phyloP scores from a whole-genome alignment of 2,113 vertebrate species.

The Dipodomys ordii region DNA sequence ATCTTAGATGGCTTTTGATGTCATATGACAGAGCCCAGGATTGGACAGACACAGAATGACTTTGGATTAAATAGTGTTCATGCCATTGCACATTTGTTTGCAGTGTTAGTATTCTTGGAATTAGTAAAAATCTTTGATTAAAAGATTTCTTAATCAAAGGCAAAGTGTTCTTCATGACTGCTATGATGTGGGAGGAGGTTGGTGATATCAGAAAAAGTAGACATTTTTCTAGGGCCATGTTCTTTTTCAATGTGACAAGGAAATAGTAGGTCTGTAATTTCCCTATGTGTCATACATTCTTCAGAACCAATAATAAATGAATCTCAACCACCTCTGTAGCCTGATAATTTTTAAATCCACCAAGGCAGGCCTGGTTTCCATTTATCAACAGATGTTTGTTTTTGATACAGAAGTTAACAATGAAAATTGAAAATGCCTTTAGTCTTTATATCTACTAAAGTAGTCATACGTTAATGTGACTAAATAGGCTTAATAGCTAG shows the following conservation, averaged over 20 bases:
- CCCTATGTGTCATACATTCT: background rate
- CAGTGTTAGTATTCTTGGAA: background rate
- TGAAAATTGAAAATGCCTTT: constrained; percentile 25
- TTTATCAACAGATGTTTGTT: background rate
- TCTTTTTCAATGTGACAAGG: background rate
- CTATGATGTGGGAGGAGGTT: no score
- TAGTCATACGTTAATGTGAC: background rate
- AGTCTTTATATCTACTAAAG: background rate
- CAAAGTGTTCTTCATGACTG: no score
- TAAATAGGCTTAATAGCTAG: background rate
- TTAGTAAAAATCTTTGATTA: background rate
- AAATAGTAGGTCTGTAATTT: background rate
- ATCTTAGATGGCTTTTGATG: background rate
- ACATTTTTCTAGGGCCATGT: constrained; percentile 5
- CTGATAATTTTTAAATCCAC: background rate
- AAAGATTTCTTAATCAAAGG: no score
- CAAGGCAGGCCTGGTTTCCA: background rate
- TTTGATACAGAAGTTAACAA: background rate
- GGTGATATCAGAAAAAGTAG: no score
- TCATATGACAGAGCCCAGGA: background rate
- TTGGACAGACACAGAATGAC: background rate
- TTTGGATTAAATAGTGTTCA: background rate
- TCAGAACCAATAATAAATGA: constrained; percentile 33
- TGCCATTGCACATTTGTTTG: background rate
- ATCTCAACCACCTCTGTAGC: background rate